Percentiles rank a stretch among this genome's conserved stretches.
phyloP scores from a whole-genome alignment of 2,113 vertebrate species.

The Cyprinodon tularosa region DNA sequence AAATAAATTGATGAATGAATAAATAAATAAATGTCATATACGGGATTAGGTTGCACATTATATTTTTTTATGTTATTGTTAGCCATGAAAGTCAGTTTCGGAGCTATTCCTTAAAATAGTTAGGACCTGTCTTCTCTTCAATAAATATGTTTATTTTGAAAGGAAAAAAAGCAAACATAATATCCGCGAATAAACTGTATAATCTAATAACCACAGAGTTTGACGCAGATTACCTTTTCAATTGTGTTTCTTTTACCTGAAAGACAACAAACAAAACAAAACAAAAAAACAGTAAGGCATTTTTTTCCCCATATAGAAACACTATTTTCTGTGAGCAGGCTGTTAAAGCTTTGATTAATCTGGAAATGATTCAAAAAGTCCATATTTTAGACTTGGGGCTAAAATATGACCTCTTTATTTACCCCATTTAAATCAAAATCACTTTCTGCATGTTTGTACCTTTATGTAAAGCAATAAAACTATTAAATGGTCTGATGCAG shows the following conservation, averaged over 20 bases:
- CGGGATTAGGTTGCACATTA: not conserved
- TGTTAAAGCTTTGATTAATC: constrained; percentile 42
- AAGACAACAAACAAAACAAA: not conserved
- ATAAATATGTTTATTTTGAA: not conserved
- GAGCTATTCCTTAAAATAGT: too few species aligned
- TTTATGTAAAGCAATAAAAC: too few species aligned
- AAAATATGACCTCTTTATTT: constrained; percentile 29
- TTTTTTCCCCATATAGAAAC: not conserved
- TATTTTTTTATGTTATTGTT: not conserved
- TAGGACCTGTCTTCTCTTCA: too few species aligned
- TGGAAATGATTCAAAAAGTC: constrained; percentile 32
- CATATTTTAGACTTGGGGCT: constrained; percentile 17
- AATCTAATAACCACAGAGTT: not conserved
- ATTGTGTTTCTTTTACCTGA: not conserved
- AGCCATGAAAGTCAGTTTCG: not conserved
- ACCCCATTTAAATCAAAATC: not conserved
- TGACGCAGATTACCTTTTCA: not conserved
- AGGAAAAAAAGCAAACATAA: not conserved
- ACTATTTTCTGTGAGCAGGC: not conserved
- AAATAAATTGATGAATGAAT: not conserved
- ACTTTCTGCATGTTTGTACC: too few species aligned
- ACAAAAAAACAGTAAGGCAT: not conserved
- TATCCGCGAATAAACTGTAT: not conserved
- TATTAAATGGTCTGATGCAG: too few species aligned
- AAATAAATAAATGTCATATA: not conserved